Percentiles rank a stretch among this genome's conserved stretches.
Evolutionary conservation across 2,113 vertebrate genomes (phyloP).

Genomic region (Spilogale gracilis): DNA sequence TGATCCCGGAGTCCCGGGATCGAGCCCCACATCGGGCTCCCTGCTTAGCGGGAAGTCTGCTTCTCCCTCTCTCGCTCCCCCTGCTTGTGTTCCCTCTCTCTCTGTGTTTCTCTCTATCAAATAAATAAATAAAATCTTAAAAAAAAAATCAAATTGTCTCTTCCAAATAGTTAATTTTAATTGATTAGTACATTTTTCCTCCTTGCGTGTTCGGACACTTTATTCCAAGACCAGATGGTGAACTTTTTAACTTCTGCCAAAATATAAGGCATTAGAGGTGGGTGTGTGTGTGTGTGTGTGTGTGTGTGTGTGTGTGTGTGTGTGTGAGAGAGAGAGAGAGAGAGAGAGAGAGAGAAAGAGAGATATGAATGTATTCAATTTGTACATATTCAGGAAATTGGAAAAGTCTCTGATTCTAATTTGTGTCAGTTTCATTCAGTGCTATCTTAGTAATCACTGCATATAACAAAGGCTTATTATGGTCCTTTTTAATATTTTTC

Average conservation of each 20-base stretch:
- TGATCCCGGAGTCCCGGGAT: no score
- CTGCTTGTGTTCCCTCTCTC: no score
- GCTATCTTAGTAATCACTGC: not conserved
- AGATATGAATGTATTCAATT: not conserved
- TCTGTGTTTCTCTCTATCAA: no score
- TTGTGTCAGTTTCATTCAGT: not conserved
- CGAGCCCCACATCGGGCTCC: no score
- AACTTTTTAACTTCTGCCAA: constrained; percentile 59
- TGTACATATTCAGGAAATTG: constrained; percentile 29
- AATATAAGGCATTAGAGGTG: not conserved
- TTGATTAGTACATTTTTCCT: constrained; percentile 22
- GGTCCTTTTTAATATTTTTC: not conserved
- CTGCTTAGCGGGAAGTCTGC: no score
- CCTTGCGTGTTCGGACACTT: not conserved
- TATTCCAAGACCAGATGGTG: constrained; percentile 53
- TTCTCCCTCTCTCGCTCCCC: no score
- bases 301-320: not conserved
- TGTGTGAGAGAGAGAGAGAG: no score
- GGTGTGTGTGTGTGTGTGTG: not conserved
- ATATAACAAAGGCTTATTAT: not conserved
- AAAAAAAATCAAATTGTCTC: constrained; percentile 4
- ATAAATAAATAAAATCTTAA: no score
- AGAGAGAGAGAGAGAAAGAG: no score
- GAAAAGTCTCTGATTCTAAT: not conserved
- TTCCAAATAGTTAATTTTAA: constrained; percentile 41